Conservation (phyloP, 2,797 vertebrate species). For the Chaetophractus vellerosus region DNA sequence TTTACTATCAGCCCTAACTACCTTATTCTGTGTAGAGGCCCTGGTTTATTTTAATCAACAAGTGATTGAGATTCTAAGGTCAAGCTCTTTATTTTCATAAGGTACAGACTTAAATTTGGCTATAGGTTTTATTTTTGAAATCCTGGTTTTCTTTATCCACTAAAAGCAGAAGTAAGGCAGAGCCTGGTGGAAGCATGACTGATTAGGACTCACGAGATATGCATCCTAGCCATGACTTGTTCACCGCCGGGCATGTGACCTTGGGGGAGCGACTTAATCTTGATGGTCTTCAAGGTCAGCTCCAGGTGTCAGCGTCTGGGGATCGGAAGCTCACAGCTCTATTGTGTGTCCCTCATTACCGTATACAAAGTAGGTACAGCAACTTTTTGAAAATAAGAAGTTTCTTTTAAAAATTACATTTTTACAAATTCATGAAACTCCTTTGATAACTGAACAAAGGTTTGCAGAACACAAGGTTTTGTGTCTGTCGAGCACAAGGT, state of each 20-base stretch:
- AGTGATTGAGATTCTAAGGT: neutral
- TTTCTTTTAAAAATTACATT: neutral
- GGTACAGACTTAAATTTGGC: neutral
- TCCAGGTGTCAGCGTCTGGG: neutral
- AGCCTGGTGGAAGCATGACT: neutral
- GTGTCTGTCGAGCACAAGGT: constrained; percentile 46
- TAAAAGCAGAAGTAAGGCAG: neutral
- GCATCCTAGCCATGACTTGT: neutral
- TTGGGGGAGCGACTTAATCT: neutral
- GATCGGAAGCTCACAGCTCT: neutral
- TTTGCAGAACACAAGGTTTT: constrained; percentile 52
- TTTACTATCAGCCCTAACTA: constrained; percentile 46
- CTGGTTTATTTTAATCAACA: constrained; percentile 18
- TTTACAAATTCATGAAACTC: constrained; percentile 57
- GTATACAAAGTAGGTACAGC: neutral
- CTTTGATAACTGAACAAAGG: constrained; percentile 65
- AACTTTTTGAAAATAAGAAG: constrained; percentile 28
- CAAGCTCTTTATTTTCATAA: constrained; percentile 21
- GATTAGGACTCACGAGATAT: neutral
- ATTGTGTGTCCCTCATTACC: neutral
- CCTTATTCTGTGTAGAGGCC: neutral
- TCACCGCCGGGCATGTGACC: neutral
- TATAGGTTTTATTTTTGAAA: constrained; percentile 52
- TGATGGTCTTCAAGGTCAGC: constrained; percentile 42
- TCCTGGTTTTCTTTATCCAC: neutral